Conservation (phyloP, 2,113 vertebrate genomes). For the Columba janthina region DNA sequence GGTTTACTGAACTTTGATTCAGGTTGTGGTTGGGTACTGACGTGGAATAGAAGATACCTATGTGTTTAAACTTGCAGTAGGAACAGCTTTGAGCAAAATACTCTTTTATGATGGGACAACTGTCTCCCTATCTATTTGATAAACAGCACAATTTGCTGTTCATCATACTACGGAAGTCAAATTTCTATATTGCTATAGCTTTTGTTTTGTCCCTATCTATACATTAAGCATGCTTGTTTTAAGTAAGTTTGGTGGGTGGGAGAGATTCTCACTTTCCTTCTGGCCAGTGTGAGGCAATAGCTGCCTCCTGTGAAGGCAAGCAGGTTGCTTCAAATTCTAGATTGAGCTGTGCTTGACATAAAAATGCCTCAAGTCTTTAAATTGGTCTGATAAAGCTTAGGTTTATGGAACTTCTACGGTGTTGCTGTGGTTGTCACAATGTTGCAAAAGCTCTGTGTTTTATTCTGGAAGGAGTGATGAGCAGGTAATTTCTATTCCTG, state of each 20-base stretch:
- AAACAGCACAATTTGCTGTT: background rate
- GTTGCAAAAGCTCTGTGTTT: background rate
- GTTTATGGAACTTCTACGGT: background rate
- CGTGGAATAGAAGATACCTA: background rate
- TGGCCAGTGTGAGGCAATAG: background rate
- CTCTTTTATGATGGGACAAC: fast-evolving
- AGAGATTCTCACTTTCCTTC: background rate
- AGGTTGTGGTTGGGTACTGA: background rate
- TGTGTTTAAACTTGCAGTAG: background rate
- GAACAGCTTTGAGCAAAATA: background rate
- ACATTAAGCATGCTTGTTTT: background rate
- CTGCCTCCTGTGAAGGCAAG: background rate
- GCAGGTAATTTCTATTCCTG: background rate
- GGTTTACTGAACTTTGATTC: background rate
- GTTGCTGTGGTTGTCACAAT: background rate
- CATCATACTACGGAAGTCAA: background rate
- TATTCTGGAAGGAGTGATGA: background rate
- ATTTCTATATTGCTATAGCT: background rate
- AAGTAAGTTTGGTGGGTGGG: background rate
- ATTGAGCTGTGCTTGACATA: background rate
- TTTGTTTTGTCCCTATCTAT: background rate
- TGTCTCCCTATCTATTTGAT: background rate
- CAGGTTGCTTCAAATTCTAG: background rate
- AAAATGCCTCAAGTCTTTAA: background rate
- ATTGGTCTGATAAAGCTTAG: background rate